Evolutionary conservation across 2,888 invertebrate species (phyloP).

Genomic region (Sminthurides aquaticus): DNA sequence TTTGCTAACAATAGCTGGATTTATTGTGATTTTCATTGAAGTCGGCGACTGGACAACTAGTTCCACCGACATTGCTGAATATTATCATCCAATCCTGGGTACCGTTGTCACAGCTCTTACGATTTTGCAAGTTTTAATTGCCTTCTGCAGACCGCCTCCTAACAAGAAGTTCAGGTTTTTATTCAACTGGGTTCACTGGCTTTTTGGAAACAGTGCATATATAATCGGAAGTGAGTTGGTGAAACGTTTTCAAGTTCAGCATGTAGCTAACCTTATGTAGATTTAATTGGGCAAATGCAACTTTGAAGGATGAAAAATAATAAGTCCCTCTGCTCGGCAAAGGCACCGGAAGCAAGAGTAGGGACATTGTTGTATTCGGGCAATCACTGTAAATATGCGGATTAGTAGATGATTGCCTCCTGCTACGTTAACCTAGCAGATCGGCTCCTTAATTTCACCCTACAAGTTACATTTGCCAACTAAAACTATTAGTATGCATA

Average conservation of each 20-base stretch:
- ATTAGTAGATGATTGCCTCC: neutral
- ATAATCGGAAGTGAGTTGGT: conserved; percentile 69
- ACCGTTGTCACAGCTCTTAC: conserved; percentile 67
- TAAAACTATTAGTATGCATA: too few relatives aligned
- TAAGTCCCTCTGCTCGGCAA: too few relatives aligned
- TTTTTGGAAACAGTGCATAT: conserved; percentile 77
- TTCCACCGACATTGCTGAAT: conserved; percentile 2
- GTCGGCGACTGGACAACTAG: conserved; percentile 56
- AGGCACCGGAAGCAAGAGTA: too few relatives aligned
- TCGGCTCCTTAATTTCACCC: too few relatives aligned
- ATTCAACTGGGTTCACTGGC: conserved; percentile 90
- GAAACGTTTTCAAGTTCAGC: neutral
- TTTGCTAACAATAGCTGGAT: conserved; percentile 67
- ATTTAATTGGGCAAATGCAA: too few relatives aligned
- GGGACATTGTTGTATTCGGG: too few relatives aligned
- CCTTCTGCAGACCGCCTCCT: conserved; percentile 76
- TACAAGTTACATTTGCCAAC: too few relatives aligned
- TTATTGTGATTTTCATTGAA: conserved; percentile 74
- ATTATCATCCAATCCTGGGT: conserved; percentile 57
- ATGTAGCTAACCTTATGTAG: too few relatives aligned
- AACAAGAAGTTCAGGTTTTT: conserved; percentile 67
- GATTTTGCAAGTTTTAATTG: conserved; percentile 80
- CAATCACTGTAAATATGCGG: neutral
- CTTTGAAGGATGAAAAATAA: neutral
- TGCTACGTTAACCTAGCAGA: too few relatives aligned